phyloP scores from a whole-genome alignment of 2,797 vertebrate genomes.

The Gallinago solitaria region DNA sequence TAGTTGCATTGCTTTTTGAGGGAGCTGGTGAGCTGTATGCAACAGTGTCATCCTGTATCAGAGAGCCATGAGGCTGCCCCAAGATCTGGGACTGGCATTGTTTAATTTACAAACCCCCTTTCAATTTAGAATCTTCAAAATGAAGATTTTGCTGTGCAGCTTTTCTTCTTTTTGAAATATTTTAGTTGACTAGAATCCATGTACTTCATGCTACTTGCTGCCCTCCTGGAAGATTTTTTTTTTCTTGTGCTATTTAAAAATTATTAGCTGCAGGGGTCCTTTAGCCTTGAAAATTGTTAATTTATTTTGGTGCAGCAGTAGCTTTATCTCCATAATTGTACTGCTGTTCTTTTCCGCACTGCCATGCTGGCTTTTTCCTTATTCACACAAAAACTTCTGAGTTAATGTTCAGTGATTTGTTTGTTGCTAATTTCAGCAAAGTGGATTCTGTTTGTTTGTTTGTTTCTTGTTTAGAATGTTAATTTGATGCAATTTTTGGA shows the following conservation, averaged over 20 bases:
- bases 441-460: neutral
- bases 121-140: neutral
- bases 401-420: neutral
- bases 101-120: neutral
- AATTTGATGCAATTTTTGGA: neutral
- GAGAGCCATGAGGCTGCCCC: neutral
- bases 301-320: neutral
- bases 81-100: neutral
- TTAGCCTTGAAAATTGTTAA: neutral
- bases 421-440: neutral
- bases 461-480: neutral
- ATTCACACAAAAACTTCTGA: neutral
- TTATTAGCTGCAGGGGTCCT: neutral
- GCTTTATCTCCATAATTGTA: neutral
- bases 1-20: neutral
- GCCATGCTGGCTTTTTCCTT: neutral
- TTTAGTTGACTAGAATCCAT: neutral
- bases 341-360: neutral
- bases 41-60: neutral
- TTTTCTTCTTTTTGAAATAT: neutral
- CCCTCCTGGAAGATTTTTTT: neutral
- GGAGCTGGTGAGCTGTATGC: neutral
- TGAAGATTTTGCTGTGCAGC: neutral
- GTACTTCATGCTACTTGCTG: neutral
- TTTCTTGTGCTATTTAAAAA: neutral